A percentile compares a stretch with the other conserved stretches of the same genome.
Conservation (phyloP, 2,888 invertebrate genomes). For the Salticus scenicus region DNA sequence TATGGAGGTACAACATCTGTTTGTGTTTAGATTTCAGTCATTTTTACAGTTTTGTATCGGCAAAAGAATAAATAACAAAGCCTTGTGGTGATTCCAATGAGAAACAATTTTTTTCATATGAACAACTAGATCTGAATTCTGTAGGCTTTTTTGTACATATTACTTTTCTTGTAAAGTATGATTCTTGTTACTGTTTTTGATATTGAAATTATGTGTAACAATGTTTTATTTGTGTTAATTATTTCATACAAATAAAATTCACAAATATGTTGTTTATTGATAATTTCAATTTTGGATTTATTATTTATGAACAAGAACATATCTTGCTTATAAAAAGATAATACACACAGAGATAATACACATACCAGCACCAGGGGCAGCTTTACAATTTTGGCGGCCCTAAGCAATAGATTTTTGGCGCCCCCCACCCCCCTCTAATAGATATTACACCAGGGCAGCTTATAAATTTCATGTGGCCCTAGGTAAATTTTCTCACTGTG, state of each 20-base stretch:
- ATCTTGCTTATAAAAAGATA: too few relatives aligned
- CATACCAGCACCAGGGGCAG: too few relatives aligned
- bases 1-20: background rate
- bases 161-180: conserved; percentile 42
- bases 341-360: too few relatives aligned
- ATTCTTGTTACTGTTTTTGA: conserved; percentile 63
- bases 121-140: conserved; percentile 40
- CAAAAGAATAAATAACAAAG: background rate
- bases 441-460: too few relatives aligned
- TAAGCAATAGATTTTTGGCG: too few relatives aligned
- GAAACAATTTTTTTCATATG: background rate
- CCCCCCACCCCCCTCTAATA: too few relatives aligned
- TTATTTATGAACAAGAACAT: too few relatives aligned
- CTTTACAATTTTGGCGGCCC: too few relatives aligned
- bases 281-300: background rate
- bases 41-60: background rate
- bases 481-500: too few relatives aligned
- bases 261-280: background rate
- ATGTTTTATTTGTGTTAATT: conserved; percentile 41
- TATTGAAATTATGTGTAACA: conserved; percentile 50
- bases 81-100: background rate
- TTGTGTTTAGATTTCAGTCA: background rate
- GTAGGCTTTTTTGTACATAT: conserved; percentile 52
- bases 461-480: too few relatives aligned
- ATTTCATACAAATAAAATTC: background rate